Conservation (phyloP, 2,797 vertebrate genomes). For the Lithobates pipiens region DNA sequence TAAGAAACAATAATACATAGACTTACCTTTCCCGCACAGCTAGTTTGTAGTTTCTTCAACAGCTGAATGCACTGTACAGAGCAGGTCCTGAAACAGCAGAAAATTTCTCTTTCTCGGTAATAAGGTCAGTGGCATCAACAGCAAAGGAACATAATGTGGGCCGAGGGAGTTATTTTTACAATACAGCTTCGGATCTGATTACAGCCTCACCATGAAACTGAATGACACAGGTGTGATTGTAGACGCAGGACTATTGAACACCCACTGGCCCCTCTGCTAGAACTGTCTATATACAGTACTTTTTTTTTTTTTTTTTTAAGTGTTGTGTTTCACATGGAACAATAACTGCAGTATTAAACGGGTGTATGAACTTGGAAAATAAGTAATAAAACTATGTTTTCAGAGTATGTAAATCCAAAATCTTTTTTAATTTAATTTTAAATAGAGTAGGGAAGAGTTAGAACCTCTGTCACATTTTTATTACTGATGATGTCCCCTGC, state of each 20-base stretch:
- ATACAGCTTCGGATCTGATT: constrained; percentile 29
- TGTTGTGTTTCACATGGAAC: too few relatives aligned
- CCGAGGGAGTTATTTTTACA: constrained; percentile 18
- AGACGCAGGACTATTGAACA: not conserved
- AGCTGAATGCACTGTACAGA: not conserved
- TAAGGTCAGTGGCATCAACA: constrained; percentile 52
- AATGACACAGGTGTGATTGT: constrained; percentile 35
- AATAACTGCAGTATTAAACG: too few relatives aligned
- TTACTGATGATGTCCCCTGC: too few relatives aligned
- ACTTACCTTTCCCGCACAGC: constrained; percentile 16
- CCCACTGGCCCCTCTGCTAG: not conserved
- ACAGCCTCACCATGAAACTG: constrained; percentile 17
- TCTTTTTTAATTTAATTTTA: too few relatives aligned
- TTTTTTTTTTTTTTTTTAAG: too few relatives aligned
- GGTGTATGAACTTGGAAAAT: too few relatives aligned
- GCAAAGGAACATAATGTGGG: constrained; percentile 14
- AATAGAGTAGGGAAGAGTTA: too few relatives aligned
- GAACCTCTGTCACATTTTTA: too few relatives aligned
- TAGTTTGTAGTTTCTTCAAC: not conserved
- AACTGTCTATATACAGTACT: too few relatives aligned
- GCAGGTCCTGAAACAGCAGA: not conserved
- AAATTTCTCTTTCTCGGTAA: not conserved
- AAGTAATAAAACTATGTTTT: too few relatives aligned
- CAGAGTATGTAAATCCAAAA: too few relatives aligned
- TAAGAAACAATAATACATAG: not conserved